Evolutionary conservation across 2,888 invertebrate genomes (phyloP).

Genomic region (Stenchaetothrips biformis): DNA sequence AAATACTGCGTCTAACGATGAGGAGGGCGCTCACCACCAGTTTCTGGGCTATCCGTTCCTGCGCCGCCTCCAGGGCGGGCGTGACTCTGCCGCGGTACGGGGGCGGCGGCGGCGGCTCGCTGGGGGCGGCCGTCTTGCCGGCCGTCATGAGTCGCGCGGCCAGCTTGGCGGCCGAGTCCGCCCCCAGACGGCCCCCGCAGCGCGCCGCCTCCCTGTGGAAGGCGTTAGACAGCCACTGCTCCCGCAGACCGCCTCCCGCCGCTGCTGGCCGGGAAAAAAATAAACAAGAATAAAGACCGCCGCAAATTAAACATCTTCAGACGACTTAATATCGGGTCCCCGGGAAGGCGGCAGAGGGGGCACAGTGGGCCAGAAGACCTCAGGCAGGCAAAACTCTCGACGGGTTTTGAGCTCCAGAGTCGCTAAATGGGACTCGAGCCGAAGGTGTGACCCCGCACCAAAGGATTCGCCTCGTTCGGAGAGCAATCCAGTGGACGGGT

Average conservation of each 20-base stretch:
- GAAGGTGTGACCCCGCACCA: too few relatives aligned
- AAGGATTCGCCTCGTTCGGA: too few relatives aligned
- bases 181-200: conserved; percentile 35
- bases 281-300: background rate
- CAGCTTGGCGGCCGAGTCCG: background rate
- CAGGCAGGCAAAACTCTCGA: too few relatives aligned
- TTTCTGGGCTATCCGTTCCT: conserved; percentile 51
- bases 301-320: background rate
- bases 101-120: background rate
- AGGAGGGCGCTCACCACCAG: conserved; percentile 53
- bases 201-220: conserved; percentile 41
- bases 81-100: conserved; percentile 45
- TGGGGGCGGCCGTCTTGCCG: background rate
- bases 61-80: conserved; percentile 47
- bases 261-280: background rate
- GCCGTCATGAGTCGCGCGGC: conserved; percentile 14
- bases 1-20: too few relatives aligned
- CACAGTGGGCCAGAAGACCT: too few relatives aligned
- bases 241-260: conserved; percentile 36
- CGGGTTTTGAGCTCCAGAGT: too few relatives aligned
- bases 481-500: too few relatives aligned
- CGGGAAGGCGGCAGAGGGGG: too few relatives aligned
- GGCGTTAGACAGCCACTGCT: conserved; percentile 49
- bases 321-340: background rate
- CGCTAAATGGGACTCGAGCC: too few relatives aligned